Evolutionary conservation across 2,113 vertebrate species (phyloP).

Genomic region (Irena cyanogastra): DNA sequence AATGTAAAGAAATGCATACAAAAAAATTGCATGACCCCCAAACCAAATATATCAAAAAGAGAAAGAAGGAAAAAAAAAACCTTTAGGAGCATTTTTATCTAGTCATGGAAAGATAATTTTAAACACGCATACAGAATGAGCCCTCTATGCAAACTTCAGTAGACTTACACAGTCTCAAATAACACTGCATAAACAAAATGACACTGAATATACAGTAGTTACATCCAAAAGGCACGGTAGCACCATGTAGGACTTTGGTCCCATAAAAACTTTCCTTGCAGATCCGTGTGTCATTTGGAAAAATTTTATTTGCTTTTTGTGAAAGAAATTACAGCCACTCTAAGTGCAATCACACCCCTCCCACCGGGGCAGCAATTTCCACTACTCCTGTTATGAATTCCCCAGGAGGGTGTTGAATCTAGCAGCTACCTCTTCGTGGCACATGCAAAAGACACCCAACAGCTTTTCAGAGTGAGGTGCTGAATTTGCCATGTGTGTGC

Average conservation of each 20-base stretch:
- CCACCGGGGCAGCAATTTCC: not conserved
- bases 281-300: not conserved
- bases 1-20: not conserved
- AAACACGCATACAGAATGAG: not conserved
- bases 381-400: not conserved
- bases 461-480: not conserved
- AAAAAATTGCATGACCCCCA: not conserved
- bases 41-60: not conserved
- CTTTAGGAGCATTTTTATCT: not conserved
- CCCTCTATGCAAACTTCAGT: not conserved
- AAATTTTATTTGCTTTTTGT: not conserved
- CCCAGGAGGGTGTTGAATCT: not conserved
- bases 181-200: not conserved
- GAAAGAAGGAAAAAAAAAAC: not conserved
- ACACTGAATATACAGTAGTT: not conserved
- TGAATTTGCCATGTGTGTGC: constrained; percentile 9
- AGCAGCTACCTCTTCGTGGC: not conserved
- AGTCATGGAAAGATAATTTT: not conserved
- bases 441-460: not conserved
- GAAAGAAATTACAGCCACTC: not conserved
- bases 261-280: not conserved
- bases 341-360: not conserved
- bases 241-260: not conserved
- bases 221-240: not conserved
- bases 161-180: not conserved